A percentile compares a stretch with the other conserved stretches of the same genome.
These are phyloP conservation scores for Hydractinia echinata DNA, from an alignment of 30 jellyfish, hydroid and myxozoan species.

Conservation along the genomic window DNA sequence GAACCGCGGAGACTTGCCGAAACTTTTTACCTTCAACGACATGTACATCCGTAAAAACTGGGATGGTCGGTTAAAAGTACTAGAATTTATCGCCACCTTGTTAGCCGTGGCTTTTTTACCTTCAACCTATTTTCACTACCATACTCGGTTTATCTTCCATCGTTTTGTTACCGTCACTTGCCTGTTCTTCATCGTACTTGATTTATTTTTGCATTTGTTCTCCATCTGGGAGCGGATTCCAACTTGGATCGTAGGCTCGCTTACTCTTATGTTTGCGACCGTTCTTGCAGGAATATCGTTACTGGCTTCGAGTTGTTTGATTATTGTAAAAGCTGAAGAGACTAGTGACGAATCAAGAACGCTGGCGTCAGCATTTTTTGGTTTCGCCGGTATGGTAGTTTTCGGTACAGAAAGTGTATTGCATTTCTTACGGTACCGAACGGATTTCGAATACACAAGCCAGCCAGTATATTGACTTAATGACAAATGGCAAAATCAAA, in stretches of 20 bases:
- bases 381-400: slow-evolving; percentile 36
- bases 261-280: not conserved
- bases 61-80: slow-evolving; percentile 31
- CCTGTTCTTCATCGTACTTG: slow-evolving; percentile 2
- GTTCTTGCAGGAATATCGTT: slow-evolving; percentile 11
- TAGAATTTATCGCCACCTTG: slow-evolving; percentile 23
- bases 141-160: slow-evolving; percentile 16
- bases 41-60: slow-evolving; percentile 29
- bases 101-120: slow-evolving; percentile 13
- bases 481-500: too few species aligned
- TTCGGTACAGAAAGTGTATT: slow-evolving; percentile 28
- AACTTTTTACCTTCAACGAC: slow-evolving; percentile 5
- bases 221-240: slow-evolving; percentile 24
- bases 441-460: not conserved
- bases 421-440: slow-evolving; percentile 13
- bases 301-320: slow-evolving; percentile 9
- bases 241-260: not conserved
- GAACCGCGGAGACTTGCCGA: too few species aligned
- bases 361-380: slow-evolving; percentile 19
- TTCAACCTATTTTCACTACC: not conserved
- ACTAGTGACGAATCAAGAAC: slow-evolving; percentile 15
- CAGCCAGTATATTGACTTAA: not conserved
- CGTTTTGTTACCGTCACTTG: slow-evolving; percentile 7
- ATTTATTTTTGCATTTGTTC: slow-evolving; percentile 25
- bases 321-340: slow-evolving; percentile 9